Evolutionary conservation across 2,888 invertebrate species (phyloP).

Genomic region (Orthonevra nobilis): DNA sequence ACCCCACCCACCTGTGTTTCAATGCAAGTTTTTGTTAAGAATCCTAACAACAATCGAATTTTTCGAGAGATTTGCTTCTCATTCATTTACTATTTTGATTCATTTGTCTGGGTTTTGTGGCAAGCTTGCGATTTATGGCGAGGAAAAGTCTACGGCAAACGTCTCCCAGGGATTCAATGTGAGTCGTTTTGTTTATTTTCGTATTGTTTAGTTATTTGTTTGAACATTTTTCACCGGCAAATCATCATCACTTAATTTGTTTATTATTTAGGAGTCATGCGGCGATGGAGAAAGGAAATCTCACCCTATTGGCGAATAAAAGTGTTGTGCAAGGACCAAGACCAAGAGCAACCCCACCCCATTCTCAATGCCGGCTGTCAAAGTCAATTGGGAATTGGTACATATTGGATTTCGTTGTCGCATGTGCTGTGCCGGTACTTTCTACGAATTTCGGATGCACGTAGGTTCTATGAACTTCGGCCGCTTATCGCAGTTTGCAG

Average conservation of each 20-base stretch:
- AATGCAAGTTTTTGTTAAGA: too few relatives aligned
- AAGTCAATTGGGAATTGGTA: slow-evolving; percentile 4
- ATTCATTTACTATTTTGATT: slow-evolving; percentile 19
- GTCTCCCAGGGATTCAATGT: slow-evolving; percentile 16
- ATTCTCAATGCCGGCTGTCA: slow-evolving; percentile 61
- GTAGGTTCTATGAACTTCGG: too few relatives aligned
- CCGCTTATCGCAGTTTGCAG: slow-evolving; percentile 40
- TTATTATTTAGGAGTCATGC: background rate
- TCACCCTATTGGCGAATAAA: slow-evolving; percentile 24
- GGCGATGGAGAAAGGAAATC: background rate
- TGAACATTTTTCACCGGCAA: slow-evolving; percentile 22
- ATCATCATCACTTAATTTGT: background rate
- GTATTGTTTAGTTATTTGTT: slow-evolving; percentile 20
- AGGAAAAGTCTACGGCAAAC: background rate
- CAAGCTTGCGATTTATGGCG: background rate
- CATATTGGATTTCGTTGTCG: slow-evolving; percentile 12
- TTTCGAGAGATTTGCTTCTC: slow-evolving; percentile 24
- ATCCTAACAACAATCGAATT: too few relatives aligned
- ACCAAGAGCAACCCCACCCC: too few relatives aligned
- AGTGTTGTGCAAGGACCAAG: slow-evolving; percentile 63
- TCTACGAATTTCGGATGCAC: too few relatives aligned
- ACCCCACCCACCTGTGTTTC: slow-evolving; percentile 67
- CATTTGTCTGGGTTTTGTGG: slow-evolving; percentile 21
- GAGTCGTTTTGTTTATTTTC: slow-evolving; percentile 52
- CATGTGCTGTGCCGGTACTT: slow-evolving; percentile 15